Percentiles rank a stretch among this genome's conserved stretches.
Conservation (phyloP, 1,140 invertebrate genomes). For the Rhyzopertha dominica region DNA sequence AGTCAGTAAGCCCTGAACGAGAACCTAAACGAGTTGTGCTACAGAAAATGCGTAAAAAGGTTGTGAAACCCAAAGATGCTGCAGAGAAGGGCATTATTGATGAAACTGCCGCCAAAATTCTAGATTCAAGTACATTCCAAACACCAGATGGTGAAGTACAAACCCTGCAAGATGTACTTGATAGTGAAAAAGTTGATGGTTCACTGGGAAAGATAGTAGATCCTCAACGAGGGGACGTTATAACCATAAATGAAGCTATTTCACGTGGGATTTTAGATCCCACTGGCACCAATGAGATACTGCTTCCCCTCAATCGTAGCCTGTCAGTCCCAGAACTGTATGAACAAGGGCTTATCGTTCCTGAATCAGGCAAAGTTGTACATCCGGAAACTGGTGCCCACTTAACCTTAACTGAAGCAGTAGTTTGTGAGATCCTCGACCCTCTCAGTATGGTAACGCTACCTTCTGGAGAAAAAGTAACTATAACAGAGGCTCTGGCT, state of each 20-base stretch:
- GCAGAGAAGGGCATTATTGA: constrained; percentile 70
- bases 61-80: constrained; percentile 67
- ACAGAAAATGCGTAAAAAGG: constrained; percentile 71
- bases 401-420: constrained; percentile 73
- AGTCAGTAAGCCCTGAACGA: constrained; percentile 50
- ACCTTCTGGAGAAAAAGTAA: constrained; percentile 59
- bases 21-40: constrained; percentile 66
- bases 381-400: constrained; percentile 82
- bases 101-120: constrained; percentile 61
- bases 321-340: constrained; percentile 76
- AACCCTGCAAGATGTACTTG: constrained; percentile 70
- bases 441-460: constrained; percentile 61
- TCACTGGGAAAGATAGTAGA: constrained; percentile 75
- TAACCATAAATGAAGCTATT: constrained; percentile 80
- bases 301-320: constrained; percentile 76
- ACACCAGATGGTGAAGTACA: constrained; percentile 57
- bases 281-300: constrained; percentile 65
- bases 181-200: constrained; percentile 68
- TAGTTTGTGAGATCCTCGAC: constrained; percentile 82
- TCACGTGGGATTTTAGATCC: constrained; percentile 78
- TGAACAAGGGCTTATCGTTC: constrained; percentile 76
- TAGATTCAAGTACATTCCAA: constrained; percentile 54
- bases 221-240: constrained; percentile 68
- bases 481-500: constrained; percentile 74
- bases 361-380: constrained; percentile 72